Conservation (phyloP, 2,888 invertebrate genomes). For the Idaea dimidiata region DNA sequence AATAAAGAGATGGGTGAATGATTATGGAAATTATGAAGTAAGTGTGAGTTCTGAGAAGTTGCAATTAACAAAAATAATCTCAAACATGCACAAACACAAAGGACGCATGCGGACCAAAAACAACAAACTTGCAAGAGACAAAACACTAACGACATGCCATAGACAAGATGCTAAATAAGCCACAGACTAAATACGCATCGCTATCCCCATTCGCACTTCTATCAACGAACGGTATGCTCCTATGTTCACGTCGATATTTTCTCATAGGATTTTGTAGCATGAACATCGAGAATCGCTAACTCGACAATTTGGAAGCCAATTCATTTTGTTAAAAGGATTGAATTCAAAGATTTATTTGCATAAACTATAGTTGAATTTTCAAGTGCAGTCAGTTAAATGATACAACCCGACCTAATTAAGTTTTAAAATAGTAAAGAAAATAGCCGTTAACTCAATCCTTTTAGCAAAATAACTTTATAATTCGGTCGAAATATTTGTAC, state of each 20-base stretch:
- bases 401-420: too few species aligned
- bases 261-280: too few species aligned
- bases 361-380: too few species aligned
- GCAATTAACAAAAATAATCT: not conserved
- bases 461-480: not conserved
- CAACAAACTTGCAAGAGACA: conserved; percentile 3
- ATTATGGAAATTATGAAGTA: not conserved
- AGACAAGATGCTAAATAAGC: not conserved
- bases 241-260: too few species aligned
- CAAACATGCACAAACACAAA: not conserved
- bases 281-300: too few species aligned
- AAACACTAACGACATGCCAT: conserved; percentile 1
- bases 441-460: not conserved
- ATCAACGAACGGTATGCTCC: too few species aligned
- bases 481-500: too few species aligned
- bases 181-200: too few species aligned
- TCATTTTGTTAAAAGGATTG: not conserved
- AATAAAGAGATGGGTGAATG: not conserved
- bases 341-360: not conserved
- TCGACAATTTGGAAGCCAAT: not conserved
- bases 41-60: not conserved
- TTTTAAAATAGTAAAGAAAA: too few species aligned
- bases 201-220: too few species aligned
- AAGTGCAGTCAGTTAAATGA: too few species aligned
- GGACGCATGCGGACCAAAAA: not conserved